These are phyloP conservation scores for Calliphora vicina DNA, from an alignment of 1,140 invertebrate species.

Conservation along the genomic window DNA sequence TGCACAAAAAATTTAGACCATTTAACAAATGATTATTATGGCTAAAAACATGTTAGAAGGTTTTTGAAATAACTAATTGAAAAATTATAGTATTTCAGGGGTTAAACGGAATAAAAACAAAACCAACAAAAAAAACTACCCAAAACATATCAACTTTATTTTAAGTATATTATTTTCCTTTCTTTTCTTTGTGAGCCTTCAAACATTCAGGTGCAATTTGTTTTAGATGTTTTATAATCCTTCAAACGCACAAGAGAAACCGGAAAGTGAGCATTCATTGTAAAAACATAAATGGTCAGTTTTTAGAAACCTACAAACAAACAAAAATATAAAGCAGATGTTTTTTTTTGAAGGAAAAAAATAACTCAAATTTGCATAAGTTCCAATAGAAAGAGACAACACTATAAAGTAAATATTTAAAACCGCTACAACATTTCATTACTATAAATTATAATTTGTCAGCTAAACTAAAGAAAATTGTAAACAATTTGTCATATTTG, in stretches of 20 bases:
- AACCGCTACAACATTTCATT: background rate
- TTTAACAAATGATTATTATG: slow-evolving; percentile 5
- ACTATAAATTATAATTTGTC: slow-evolving; percentile 13
- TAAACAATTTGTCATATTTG: slow-evolving; percentile 21
- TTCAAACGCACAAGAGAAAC: slow-evolving; percentile 11
- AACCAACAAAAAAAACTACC: background rate
- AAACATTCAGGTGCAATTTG: slow-evolving; percentile 43
- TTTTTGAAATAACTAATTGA: background rate
- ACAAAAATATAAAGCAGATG: slow-evolving; percentile 2
- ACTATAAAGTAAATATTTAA: background rate
- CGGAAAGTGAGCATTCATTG: slow-evolving; percentile 36
- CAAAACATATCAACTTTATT: background rate
- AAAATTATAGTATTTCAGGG: background rate
- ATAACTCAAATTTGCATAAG: slow-evolving; percentile 31
- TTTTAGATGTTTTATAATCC: slow-evolving; percentile 12
- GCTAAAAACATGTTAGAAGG: background rate
- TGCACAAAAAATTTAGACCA: slow-evolving; percentile 12
- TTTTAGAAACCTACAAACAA: background rate
- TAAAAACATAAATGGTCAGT: slow-evolving; percentile 23
- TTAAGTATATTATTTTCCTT: background rate
- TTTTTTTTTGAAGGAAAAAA: slow-evolving; percentile 1
- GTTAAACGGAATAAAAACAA: too few relatives aligned
- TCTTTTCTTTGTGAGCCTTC: background rate
- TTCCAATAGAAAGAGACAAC: background rate
- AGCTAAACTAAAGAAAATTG: background rate